phyloP scores from a whole-genome alignment of 2,888 invertebrate species.

The Eupithecia vulgata region DNA sequence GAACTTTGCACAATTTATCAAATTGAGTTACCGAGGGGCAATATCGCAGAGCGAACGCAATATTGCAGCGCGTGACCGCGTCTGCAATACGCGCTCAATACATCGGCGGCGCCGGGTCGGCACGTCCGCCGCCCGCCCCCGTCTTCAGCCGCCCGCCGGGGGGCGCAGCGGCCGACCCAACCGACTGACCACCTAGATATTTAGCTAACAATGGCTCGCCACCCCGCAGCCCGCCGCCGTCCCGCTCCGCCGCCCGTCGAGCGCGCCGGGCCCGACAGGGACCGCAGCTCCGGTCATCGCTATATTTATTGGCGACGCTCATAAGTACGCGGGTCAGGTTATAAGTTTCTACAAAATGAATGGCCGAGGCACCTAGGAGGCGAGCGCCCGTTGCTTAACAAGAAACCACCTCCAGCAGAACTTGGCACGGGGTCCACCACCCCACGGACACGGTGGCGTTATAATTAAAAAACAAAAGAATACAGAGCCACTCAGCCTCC shows the following conservation, averaged over 20 bases:
- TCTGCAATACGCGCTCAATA: conserved; percentile 85
- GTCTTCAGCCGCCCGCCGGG: conserved; percentile 48
- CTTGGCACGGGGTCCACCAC: conserved; percentile 67
- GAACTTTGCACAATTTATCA: conserved; percentile 83
- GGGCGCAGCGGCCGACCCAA: conserved; percentile 60
- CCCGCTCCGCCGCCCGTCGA: conserved; percentile 60
- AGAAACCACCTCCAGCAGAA: conserved; percentile 80
- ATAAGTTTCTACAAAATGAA: conserved; percentile 83
- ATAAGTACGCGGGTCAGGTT: conserved; percentile 84
- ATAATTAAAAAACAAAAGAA: conserved; percentile 85
- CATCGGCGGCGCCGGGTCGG: conserved; percentile 81
- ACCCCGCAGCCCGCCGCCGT: conserved; percentile 63
- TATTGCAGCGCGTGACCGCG: conserved; percentile 85
- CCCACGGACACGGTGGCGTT: conserved; percentile 71
- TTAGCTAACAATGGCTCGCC: conserved; percentile 83
- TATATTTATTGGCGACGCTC: conserved; percentile 84
- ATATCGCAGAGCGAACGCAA: conserved; percentile 83
- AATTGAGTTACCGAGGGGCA: conserved; percentile 83
- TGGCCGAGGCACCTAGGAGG: conserved; percentile 82
- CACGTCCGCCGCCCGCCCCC: conserved; percentile 76
- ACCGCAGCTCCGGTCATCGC: conserved; percentile 80
- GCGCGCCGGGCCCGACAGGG: conserved; percentile 63
- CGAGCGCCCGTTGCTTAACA: conserved; percentile 72
- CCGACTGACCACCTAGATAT: conserved; percentile 84
- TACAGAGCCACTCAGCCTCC: conserved; percentile 81